Conservation (phyloP, 2,797 vertebrate species). For the Labeo calbasu region DNA sequence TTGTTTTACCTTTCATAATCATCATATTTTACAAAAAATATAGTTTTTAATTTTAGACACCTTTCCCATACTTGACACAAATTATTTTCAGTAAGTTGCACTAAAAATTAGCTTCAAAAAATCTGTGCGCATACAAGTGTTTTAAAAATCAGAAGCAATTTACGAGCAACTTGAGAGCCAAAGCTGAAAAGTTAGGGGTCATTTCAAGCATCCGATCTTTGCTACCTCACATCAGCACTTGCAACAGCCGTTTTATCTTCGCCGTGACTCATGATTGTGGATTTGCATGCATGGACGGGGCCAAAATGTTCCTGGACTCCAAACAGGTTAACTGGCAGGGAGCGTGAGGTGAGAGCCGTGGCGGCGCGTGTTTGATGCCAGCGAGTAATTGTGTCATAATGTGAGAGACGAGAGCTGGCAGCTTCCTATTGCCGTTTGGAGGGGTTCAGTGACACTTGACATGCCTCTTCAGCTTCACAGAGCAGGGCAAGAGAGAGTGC, state of each 20-base stretch:
- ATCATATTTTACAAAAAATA: neutral
- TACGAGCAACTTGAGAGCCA: neutral
- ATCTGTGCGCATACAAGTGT: neutral
- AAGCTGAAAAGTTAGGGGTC: slow-evolving; percentile 12
- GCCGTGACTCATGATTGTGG: slow-evolving; percentile 48
- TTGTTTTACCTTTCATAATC: neutral
- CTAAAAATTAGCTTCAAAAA: neutral
- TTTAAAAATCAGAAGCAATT: slow-evolving; percentile 12
- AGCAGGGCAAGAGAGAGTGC: slow-evolving; percentile 23
- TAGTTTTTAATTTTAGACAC: neutral
- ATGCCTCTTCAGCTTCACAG: slow-evolving; percentile 42
- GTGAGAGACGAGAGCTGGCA: slow-evolving; percentile 55
- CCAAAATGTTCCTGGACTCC: slow-evolving; percentile 53
- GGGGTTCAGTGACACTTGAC: slow-evolving; percentile 59
- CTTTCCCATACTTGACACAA: neutral
- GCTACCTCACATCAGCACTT: slow-evolving; percentile 14
- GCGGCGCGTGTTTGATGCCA: slow-evolving; percentile 48
- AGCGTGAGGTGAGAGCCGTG: slow-evolving; percentile 42
- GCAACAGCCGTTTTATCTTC: slow-evolving; percentile 23
- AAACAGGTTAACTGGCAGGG: slow-evolving; percentile 58
- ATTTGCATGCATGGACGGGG: slow-evolving; percentile 41
- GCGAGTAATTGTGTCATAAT: slow-evolving; percentile 63
- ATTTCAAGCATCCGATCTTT: slow-evolving; percentile 15
- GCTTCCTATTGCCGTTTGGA: slow-evolving; percentile 47
- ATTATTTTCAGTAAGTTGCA: neutral